Percentiles rank a stretch among this genome's conserved stretches.
phyloP scores from a whole-genome alignment of 2,797 vertebrate genomes.

The Pagetopsis macropterus region DNA sequence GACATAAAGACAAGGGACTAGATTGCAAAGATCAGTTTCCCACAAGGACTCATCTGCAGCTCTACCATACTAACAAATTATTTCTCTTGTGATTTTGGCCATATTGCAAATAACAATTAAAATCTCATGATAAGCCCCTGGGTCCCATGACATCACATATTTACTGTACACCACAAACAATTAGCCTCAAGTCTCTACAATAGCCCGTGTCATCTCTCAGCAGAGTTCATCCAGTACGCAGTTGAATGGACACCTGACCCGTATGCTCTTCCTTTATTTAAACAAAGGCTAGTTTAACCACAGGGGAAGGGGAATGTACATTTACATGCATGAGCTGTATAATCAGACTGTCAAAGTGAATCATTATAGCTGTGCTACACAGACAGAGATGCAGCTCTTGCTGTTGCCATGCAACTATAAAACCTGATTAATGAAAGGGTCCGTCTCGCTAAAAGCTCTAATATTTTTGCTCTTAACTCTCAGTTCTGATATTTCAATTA shows the following conservation, averaged over 20 bases:
- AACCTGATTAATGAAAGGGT: conserved; percentile 19
- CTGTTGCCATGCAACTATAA: conserved; percentile 43
- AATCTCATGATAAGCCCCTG: no score
- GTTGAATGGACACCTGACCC: conserved; percentile 45
- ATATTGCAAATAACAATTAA: no score
- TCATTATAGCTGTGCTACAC: conserved; percentile 5
- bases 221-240: conserved; percentile 30
- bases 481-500: conserved; percentile 19
- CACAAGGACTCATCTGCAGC: no score
- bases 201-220: conserved; percentile 41
- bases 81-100: no score
- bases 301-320: conserved; percentile 5
- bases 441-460: conserved; percentile 14
- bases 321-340: conserved; percentile 27
- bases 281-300: conserved; percentile 19
- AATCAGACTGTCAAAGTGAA: conserved; percentile 4
- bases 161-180: conserved; percentile 35
- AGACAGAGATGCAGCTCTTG: conserved; percentile 10
- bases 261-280: conserved; percentile 27
- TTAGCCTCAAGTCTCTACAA: background rate
- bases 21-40: no score
- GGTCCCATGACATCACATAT: background rate
- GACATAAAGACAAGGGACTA: no score
- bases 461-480: conserved; percentile 27
- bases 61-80: no score